phyloP scores from a whole-genome alignment of 2,113 vertebrate species.

The Galeopterus variegatus region DNA sequence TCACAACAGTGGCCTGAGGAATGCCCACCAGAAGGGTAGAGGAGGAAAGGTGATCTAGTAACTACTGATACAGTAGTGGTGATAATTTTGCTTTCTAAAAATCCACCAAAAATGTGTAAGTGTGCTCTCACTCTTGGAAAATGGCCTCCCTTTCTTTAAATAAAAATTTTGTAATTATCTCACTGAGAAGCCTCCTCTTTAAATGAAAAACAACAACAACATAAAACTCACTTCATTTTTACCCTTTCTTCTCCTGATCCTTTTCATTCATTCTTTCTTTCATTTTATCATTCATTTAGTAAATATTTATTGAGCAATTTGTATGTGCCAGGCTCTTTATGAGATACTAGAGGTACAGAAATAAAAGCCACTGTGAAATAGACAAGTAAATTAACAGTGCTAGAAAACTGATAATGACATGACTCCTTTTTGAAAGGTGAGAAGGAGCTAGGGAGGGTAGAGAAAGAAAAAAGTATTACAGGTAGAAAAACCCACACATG shows the following conservation, averaged over 20 bases:
- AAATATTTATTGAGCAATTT: neutral
- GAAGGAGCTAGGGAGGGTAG: neutral
- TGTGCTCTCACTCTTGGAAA: neutral
- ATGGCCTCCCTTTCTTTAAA: slow-evolving; percentile 11
- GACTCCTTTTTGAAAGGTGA: neutral
- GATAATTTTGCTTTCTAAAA: slow-evolving; percentile 24
- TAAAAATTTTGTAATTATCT: neutral
- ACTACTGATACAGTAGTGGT: neutral
- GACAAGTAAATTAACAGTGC: neutral
- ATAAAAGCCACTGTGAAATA: neutral
- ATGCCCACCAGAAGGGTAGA: neutral
- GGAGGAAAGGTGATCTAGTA: neutral
- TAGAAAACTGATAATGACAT: neutral
- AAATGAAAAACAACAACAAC: neutral
- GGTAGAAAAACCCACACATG: neutral
- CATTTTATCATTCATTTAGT: neutral
- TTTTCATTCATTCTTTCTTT: neutral
- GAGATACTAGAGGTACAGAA: neutral
- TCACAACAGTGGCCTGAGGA: neutral
- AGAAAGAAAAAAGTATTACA: neutral
- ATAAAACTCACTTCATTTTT: neutral
- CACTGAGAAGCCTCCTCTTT: neutral
- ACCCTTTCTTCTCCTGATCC: neutral
- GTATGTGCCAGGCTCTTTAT: neutral
- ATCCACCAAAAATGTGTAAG: neutral